A percentile compares a stretch with the other conserved stretches of the same genome.
Conservation (phyloP, 2,113 vertebrate species). For the Callopanchax toddi region DNA sequence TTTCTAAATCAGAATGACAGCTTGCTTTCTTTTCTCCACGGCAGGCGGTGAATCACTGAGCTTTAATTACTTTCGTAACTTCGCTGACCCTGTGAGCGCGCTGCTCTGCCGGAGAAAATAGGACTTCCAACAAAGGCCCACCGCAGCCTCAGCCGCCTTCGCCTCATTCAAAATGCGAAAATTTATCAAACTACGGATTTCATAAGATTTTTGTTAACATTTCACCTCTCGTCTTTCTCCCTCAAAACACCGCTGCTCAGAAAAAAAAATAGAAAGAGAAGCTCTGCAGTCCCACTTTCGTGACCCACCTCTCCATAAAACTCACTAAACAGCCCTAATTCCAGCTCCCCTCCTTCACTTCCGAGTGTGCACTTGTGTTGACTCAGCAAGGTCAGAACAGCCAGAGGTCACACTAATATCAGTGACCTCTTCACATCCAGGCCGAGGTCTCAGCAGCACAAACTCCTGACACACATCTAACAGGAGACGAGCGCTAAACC, state of each 20-base stretch:
- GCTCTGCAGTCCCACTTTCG: conserved; percentile 49
- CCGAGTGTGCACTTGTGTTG: conserved; percentile 46
- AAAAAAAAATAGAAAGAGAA: conserved; percentile 6
- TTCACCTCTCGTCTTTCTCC: conserved; percentile 78
- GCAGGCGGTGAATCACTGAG: conserved; percentile 81
- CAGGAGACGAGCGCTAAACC: conserved; percentile 58
- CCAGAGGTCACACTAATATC: conserved; percentile 63
- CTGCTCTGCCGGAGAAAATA: conserved; percentile 76
- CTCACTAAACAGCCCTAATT: conserved; percentile 60
- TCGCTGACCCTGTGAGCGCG: conserved; percentile 82
- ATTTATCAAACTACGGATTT: conserved; percentile 82
- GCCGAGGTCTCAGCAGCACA: conserved; percentile 45
- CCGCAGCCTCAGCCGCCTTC: conserved; percentile 64
- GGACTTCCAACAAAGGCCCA: conserved; percentile 79
- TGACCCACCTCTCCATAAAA: conserved; percentile 55
- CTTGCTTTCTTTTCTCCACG: conserved; percentile 97
- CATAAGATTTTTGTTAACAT: conserved; percentile 80
- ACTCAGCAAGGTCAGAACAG: conserved; percentile 59
- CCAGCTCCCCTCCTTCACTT: conserved; percentile 38
- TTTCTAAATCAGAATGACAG: conserved; percentile 97
- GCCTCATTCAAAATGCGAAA: conserved; percentile 76
- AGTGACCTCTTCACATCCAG: conserved; percentile 49
- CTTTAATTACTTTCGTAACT: conserved; percentile 99
- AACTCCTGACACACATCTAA: conserved; percentile 55
- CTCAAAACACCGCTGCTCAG: conserved; percentile 40